Base-by-base conservation (phyloP, 1,140 invertebrate genomes). In the Cherax quadricarinatus region DNA sequence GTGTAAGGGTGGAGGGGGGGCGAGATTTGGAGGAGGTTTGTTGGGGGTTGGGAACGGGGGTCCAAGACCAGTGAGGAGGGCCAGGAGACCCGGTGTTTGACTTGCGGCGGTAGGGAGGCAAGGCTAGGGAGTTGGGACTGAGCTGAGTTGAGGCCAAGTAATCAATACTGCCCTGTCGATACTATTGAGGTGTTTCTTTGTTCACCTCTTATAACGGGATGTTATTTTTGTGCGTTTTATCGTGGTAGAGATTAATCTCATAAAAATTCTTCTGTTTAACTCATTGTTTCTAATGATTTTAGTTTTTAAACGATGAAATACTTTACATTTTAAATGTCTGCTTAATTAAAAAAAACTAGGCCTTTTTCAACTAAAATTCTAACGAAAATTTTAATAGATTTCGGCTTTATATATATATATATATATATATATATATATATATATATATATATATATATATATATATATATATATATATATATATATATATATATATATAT, bases 141-240 rank as follows among this genome's bases (percentile, higher is more conserved):
- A 88, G 86, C 75, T 88, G 75, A 88, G 75, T 80, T 88, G 60
- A 80, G 86, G 57, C 86, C 53, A 79, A 80, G 73, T 80, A 80
- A 88, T 88, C 73, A 88, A 85, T 85, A 85, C 83, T 7, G 24
- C n/a, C 73, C 51, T 88, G 86, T 88, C 86, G 73, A 88, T 88
- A 80, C 86, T 48, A 79, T 80, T 88, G 86, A 60, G 51, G 51
- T 57, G 75, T 75, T 80, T 57, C 48, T 80, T 79, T 60, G 86
- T 88, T 60, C 83, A 70, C n/a, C 60, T 84, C 82, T 86, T 57
- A 57, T 57, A 9, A 57, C 4, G 12, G 5, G 5, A 57, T 57
- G 12, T 57, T 57, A 6, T 57, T 57, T 57, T 57, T 12, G 5
- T 57, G 53, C 30, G 30, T 41, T 41, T 41, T 57, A 57, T 57